Evolutionary conservation across 1,140 invertebrate genomes (phyloP).

Genomic region (Drosophila nikananu): DNA sequence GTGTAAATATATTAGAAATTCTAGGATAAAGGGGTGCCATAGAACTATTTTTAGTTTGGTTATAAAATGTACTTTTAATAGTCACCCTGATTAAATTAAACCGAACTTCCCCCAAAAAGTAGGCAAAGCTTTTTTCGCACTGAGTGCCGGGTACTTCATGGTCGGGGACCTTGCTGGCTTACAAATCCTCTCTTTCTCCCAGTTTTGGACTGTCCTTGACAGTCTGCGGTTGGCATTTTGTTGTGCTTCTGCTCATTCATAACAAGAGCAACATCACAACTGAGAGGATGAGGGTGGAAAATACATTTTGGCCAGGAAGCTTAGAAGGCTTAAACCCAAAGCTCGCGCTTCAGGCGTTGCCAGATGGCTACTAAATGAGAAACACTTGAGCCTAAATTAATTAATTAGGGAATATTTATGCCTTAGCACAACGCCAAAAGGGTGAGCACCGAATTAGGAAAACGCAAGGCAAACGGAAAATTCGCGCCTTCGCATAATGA

Average conservation of each 20-base stretch:
- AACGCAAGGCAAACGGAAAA: slow-evolving; percentile 14
- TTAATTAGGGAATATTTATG: slow-evolving; percentile 62
- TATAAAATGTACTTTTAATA: no score
- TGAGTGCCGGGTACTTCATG: neutral
- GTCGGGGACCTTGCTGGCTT: neutral
- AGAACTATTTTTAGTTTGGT: neutral
- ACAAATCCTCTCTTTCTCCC: neutral
- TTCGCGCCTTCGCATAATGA: slow-evolving; percentile 49
- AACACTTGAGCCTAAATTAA: slow-evolving; percentile 17
- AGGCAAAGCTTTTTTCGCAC: slow-evolving; percentile 7
- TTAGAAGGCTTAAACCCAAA: slow-evolving; percentile 35
- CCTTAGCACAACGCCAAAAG: slow-evolving; percentile 20
- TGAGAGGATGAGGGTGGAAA: slow-evolving; percentile 11
- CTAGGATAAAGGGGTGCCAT: neutral
- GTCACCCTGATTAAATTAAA: neutral
- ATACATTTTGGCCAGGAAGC: slow-evolving; percentile 16
- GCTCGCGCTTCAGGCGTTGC: slow-evolving; percentile 38
- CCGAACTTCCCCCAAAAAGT: neutral
- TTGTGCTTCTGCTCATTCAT: slow-evolving; percentile 77
- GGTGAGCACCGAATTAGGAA: slow-evolving; percentile 44
- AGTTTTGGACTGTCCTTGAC: slow-evolving; percentile 58
- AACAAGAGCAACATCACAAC: slow-evolving; percentile 62
- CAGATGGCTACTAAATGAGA: slow-evolving; percentile 23
- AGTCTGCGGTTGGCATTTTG: slow-evolving; percentile 67
- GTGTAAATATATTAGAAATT: neutral